These are phyloP conservation scores for Pogonognathellus flavescens DNA, from an alignment of 1,140 invertebrate species.

Conservation along the genomic window DNA sequence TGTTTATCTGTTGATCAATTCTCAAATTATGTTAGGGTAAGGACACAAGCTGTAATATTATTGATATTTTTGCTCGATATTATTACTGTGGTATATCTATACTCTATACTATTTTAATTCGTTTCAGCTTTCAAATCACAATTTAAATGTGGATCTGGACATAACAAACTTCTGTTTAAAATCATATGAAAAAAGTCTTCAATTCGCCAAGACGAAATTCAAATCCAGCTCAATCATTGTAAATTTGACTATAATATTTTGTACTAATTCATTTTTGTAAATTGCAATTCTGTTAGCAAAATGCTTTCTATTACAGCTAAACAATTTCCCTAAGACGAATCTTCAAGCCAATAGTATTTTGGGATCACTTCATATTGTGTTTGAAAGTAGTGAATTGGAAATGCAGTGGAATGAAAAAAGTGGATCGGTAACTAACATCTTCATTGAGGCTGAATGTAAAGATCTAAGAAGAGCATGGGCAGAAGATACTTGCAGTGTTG, in stretches of 20 bases:
- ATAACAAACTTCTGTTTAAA: constrained; percentile 63
- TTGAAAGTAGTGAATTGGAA: constrained; percentile 63
- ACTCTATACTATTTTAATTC: not conserved
- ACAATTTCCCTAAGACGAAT: constrained; percentile 41
- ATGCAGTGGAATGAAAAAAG: constrained; percentile 63
- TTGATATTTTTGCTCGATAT: no score
- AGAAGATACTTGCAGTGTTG: constrained; percentile 58
- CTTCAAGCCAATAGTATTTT: constrained; percentile 58
- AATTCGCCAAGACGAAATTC: constrained; percentile 64
- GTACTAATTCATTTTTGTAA: not conserved
- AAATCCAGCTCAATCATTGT: constrained; percentile 62
- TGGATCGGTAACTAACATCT: constrained; percentile 56
- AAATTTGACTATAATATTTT: constrained; percentile 13
- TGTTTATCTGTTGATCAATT: constrained; percentile 66
- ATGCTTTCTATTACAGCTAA: constrained; percentile 58
- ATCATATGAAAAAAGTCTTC: constrained; percentile 59
- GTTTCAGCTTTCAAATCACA: constrained; percentile 59
- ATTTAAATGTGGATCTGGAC: constrained; percentile 64
- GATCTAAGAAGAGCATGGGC: constrained; percentile 55
- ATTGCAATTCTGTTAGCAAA: no score
- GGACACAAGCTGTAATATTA: no score
- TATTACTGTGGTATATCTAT: no score
- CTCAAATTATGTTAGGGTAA: constrained; percentile 66
- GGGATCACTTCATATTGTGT: constrained; percentile 55
- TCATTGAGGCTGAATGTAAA: constrained; percentile 60